These are phyloP conservation scores for Limanda limanda DNA, from an alignment of 2,113 vertebrate species.

Conservation along the genomic window DNA sequence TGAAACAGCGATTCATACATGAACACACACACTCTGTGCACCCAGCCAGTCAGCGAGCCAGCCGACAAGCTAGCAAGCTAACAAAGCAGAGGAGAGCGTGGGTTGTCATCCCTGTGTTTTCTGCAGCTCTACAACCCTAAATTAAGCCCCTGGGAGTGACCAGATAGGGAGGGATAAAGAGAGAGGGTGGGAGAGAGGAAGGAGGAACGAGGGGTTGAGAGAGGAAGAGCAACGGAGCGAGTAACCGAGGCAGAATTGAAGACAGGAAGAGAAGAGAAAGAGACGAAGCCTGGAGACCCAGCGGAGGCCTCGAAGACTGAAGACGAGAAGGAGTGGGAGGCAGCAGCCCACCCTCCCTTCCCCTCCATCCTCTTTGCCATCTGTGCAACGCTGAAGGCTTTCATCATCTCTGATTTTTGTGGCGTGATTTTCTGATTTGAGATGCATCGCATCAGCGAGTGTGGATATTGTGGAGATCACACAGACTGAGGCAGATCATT, in stretches of 20 bases:
- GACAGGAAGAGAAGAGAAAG: conserved; percentile 47
- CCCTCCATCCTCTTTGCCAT: conserved; percentile 51
- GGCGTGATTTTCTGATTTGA: conserved; percentile 61
- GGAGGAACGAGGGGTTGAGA: conserved; percentile 26
- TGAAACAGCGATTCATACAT: conserved; percentile 18
- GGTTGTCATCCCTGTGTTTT: conserved; percentile 72
- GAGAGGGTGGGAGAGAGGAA: conserved; percentile 49
- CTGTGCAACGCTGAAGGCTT: conserved; percentile 60
- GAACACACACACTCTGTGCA: conserved; percentile 13
- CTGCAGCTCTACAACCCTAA: conserved; percentile 75
- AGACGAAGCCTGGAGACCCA: conserved; percentile 61
- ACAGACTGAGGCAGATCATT: conserved; percentile 47
- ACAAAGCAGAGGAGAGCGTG: conserved; percentile 70
- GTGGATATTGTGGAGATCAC: conserved; percentile 51
- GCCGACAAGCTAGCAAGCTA: conserved; percentile 61
- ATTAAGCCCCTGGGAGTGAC: conserved; percentile 78
- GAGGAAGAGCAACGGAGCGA: conserved; percentile 49
- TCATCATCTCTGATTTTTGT: conserved; percentile 63
- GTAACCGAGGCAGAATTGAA: conserved; percentile 52
- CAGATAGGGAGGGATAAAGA: conserved; percentile 59
- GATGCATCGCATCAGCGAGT: conserved; percentile 41
- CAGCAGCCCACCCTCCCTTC: conserved; percentile 32
- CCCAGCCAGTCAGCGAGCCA: conserved; percentile 49
- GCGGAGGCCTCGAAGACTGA: conserved; percentile 60
- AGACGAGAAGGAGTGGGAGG: conserved; percentile 68